Evolutionary conservation across 37 sponge, comb jelly and placozoan species (phyloP), one percentile per base, ranked within the genome.

Genomic region (Agelas oroides): DNA sequence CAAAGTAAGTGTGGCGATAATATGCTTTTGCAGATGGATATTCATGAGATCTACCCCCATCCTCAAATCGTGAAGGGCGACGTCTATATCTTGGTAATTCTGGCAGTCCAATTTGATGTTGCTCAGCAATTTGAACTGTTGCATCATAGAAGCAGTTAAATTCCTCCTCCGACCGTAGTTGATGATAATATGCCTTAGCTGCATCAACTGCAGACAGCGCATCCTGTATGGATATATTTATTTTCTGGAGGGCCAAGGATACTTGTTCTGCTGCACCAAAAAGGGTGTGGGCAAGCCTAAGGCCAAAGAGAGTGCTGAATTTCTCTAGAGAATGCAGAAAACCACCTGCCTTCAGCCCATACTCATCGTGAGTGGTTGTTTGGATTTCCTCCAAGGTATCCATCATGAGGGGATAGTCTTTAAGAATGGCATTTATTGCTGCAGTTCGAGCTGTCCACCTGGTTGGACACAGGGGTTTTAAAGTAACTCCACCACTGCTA

Each of bases 381-480:
- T 67, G 70, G 28, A 83, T 83, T 33, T 88, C 89, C 13, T 73
- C 71, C 63, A 88, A 53, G 5, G 82, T 57, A 31, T 81, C 77
- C 52, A 75, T 52, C 55, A 88, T 54, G 20, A 82, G 31, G 6
- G 18, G 34, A 36, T 88, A 88, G 39, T 88, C 65, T 31, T 62
- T 67, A 21, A 88, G 34, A 31, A 88, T 63, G 19, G 88, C 88
- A 66, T 74, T 60, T 36, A 88, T 76, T 46, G 89, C 75, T 37
- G 59, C 70, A 15, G 89, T 88, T n/a, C 82, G 76, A 28, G 58
- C 83, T 40, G 89, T 88, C 89, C 89, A 88, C 36, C 89, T 63
- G 12, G 78, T 88, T 65, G 83, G 82, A 31, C 89, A 83, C 34
- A 88, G 59, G 41, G 77, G 78, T 76, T 88, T 82, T 21, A 77